Conservation (phyloP, 2,797 vertebrate species). For the Benthosema pterotum region DNA sequence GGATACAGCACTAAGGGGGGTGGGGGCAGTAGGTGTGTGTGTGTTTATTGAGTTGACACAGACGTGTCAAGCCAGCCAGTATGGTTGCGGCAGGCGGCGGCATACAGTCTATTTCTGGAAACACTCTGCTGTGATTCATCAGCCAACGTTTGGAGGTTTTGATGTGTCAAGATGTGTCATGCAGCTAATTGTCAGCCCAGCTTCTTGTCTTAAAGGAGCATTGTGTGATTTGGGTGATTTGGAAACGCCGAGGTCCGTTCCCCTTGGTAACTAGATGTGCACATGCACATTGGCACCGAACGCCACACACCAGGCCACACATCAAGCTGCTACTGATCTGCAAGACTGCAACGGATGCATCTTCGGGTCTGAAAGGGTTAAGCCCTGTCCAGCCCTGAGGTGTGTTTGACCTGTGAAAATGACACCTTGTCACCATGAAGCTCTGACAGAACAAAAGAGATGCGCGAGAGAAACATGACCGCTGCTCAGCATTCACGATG, state of each 20-base stretch:
- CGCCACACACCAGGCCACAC: too few species aligned
- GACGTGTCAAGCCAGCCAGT: neutral
- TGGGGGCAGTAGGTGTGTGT: too few species aligned
- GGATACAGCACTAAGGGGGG: conserved; percentile 23
- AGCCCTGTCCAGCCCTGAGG: conserved; percentile 41
- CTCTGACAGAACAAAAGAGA: conserved; percentile 16
- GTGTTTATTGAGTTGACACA: conserved; percentile 23
- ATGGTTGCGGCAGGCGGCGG: conserved; percentile 21
- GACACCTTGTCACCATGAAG: conserved; percentile 18
- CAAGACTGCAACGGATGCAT: too few species aligned
- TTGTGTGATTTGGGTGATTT: too few species aligned
- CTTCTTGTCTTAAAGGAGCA: too few species aligned
- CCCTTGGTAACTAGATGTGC: too few species aligned
- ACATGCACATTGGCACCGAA: too few species aligned
- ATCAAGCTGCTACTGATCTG: too few species aligned
- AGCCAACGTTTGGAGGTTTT: conserved; percentile 50
- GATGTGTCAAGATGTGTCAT: conserved; percentile 70
- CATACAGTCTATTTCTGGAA: conserved; percentile 69
- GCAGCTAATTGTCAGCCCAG: conserved; percentile 68
- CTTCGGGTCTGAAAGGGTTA: too few species aligned
- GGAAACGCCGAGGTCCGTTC: too few species aligned
- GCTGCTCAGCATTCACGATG: conserved; percentile 11
- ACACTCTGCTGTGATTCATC: conserved; percentile 66
- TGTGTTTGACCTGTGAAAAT: conserved; percentile 43
- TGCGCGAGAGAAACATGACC: conserved; percentile 27